These are phyloP conservation scores for Nycteola revayana DNA, from an alignment of 2,888 invertebrate genomes.

Conservation along the genomic window DNA sequence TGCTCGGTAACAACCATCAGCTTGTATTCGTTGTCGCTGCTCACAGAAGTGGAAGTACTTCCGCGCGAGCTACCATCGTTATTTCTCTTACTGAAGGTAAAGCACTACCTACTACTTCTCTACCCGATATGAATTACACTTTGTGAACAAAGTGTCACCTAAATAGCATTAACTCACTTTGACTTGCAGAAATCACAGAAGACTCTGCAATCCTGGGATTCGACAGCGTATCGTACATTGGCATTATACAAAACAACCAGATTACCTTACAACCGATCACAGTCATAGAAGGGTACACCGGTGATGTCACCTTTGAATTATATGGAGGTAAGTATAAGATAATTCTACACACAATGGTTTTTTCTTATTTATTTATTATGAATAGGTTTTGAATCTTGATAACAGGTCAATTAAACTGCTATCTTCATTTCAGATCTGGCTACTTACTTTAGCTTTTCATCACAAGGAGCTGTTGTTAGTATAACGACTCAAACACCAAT, in stretches of 20 bases:
- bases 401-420: not conserved
- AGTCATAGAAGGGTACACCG: constrained; percentile 31
- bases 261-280: constrained; percentile 27
- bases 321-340: constrained; percentile 13
- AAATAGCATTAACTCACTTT: not conserved
- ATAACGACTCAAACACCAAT: constrained; percentile 18
- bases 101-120: not conserved
- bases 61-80: constrained; percentile 27
- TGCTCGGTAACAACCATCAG: constrained; percentile 23
- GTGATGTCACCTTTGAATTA: constrained; percentile 25
- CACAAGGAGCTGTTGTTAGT: constrained; percentile 14
- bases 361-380: no score
- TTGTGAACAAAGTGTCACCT: not conserved
- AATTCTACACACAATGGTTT: no score
- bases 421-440: constrained; percentile 22
- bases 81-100: constrained; percentile 18
- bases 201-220: constrained; percentile 12
- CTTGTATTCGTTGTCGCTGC: constrained; percentile 29
- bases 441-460: constrained; percentile 17
- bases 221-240: constrained; percentile 17
- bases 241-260: constrained; percentile 13
- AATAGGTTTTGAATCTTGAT: no score
- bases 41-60: constrained; percentile 12
- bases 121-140: no score
- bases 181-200: constrained; percentile 5